These are phyloP conservation scores for Leptinotarsa peninsularis DNA, from an alignment of 2,888 invertebrate species.

Conservation along the genomic window DNA sequence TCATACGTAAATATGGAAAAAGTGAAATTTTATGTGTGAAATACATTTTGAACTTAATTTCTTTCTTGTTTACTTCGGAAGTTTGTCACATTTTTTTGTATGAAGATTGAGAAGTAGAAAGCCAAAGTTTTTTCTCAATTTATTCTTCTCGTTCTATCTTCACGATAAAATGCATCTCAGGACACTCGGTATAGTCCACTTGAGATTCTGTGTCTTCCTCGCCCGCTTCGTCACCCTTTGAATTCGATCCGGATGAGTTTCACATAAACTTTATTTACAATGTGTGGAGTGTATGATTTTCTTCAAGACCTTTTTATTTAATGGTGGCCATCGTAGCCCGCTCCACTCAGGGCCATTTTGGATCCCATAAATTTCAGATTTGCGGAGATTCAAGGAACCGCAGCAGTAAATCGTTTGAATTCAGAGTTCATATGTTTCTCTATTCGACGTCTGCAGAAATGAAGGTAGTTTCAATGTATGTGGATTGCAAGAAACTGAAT, in stretches of 20 bases:
- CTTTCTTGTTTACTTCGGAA: no score
- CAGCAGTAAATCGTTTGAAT: neutral
- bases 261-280: slow-evolving; percentile 21
- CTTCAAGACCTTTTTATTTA: neutral
- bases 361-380: slow-evolving; percentile 9
- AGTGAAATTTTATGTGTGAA: no score
- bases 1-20: no score
- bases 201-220: slow-evolving; percentile 8
- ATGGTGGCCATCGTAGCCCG: slow-evolving; percentile 5
- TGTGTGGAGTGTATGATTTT: slow-evolving; percentile 11
- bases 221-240: neutral
- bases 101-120: no score
- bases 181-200: neutral
- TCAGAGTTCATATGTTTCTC: slow-evolving; percentile 5
- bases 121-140: no score
- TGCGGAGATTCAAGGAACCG: neutral
- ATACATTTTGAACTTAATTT: no score
- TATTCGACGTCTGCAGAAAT: neutral
- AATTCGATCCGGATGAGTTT: slow-evolving; percentile 11
- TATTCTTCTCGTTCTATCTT: no score
- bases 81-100: no score
- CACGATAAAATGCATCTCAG: no score
- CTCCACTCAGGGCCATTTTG: neutral
- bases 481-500: no score
- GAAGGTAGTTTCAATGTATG: no score